phyloP scores from a whole-genome alignment of 2,797 vertebrate species.

The Phrynocephalus vlangalii region DNA sequence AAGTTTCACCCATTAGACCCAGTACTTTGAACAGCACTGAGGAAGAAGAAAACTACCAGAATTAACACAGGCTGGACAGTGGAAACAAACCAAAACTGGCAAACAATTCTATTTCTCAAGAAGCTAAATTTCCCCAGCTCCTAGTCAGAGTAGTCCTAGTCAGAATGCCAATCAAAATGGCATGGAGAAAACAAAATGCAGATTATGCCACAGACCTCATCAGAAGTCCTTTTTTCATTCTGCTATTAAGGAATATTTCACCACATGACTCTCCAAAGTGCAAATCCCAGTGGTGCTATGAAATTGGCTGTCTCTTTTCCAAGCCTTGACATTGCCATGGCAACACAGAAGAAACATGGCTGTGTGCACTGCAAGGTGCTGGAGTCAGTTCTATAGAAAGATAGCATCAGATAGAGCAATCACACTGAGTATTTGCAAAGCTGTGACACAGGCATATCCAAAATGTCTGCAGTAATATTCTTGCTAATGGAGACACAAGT shows the following conservation, averaged over 20 bases:
- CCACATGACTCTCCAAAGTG: not conserved
- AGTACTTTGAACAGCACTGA: not conserved
- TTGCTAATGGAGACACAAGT: not conserved
- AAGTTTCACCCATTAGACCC: not conserved
- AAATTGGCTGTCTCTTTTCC: constrained; percentile 7
- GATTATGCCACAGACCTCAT: not conserved
- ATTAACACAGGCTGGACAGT: not conserved
- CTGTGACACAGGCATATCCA: not conserved
- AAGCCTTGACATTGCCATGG: constrained; percentile 25
- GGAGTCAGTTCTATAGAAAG: not conserved
- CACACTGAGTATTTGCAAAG: not conserved
- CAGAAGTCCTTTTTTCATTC: not conserved
- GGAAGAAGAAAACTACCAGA: not conserved
- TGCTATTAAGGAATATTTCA: constrained; percentile 15
- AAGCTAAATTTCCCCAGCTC: not conserved
- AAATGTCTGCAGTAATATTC: not conserved
- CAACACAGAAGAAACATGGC: constrained; percentile 16
- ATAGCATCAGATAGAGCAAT: not conserved
- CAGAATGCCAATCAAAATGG: not conserved
- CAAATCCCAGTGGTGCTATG: constrained; percentile 13
- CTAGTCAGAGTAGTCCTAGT: not conserved
- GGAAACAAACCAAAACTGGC: not conserved
- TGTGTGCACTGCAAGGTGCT: not conserved
- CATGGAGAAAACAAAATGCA: not conserved
- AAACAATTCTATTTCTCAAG: not conserved